Percentiles rank a stretch among this genome's conserved stretches.
Conservation (phyloP, 2,888 invertebrate species). For the Caenorhabditis sp. region DNA sequence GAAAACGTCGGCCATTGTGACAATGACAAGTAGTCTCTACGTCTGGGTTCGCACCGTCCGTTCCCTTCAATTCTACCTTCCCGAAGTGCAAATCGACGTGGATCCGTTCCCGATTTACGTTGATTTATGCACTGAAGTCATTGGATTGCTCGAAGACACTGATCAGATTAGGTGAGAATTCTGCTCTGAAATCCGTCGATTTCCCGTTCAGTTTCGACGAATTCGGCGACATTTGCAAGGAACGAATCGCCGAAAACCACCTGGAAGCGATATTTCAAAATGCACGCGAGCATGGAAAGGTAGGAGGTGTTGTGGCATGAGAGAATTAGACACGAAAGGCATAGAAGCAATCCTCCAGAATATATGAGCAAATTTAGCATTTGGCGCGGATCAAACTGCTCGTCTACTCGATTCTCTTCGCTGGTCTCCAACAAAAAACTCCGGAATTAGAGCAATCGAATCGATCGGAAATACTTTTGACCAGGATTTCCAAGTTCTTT, state of each 20-base stretch:
- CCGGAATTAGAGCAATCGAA: constrained; percentile 3
- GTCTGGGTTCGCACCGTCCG: constrained; percentile 58
- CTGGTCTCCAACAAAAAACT: constrained; percentile 43
- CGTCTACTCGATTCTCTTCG: constrained; percentile 43
- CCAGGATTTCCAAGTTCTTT: constrained; percentile 31
- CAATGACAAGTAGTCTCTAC: constrained; percentile 51
- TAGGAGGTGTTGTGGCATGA: no score
- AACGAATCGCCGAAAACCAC: constrained; percentile 19
- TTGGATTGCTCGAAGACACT: constrained; percentile 14
- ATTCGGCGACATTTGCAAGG: constrained; percentile 28
- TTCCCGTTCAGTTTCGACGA: constrained; percentile 36
- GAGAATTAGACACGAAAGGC: no score
- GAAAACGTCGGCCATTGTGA: neutral
- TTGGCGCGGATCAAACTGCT: constrained; percentile 33
- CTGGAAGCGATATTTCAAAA: constrained; percentile 52
- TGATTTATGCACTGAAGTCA: constrained; percentile 30
- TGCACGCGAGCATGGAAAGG: constrained; percentile 26
- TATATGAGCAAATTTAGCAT: neutral
- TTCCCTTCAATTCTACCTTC: constrained; percentile 46
- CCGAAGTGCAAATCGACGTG: constrained; percentile 11
- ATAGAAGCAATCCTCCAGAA: no score
- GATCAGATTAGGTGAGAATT: constrained; percentile 47
- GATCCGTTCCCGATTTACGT: constrained; percentile 23
- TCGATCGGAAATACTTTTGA: constrained; percentile 21
- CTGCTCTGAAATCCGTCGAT: no score